Conservation (phyloP, 2,113 vertebrate species). For the Datnioides undecimradiatus region DNA sequence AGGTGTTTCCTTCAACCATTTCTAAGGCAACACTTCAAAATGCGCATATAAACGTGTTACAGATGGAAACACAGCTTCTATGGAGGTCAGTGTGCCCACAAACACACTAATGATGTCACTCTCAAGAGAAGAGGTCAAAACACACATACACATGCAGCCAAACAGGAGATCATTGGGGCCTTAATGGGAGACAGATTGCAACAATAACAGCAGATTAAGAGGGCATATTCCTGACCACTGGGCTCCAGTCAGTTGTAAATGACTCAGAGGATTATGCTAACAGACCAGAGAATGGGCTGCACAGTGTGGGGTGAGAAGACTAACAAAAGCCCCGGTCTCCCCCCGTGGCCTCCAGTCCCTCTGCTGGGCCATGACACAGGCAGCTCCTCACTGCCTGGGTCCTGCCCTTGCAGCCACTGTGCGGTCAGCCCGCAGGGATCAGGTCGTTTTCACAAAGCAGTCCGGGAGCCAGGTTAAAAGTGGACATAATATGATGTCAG, state of each 20-base stretch:
- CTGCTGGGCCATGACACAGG: slow-evolving; percentile 27
- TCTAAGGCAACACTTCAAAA: no score
- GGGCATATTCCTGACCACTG: slow-evolving; percentile 73
- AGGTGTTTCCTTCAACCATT: no score
- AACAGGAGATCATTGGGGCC: slow-evolving; percentile 64
- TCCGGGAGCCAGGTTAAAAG: not conserved
- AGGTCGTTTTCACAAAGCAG: not conserved
- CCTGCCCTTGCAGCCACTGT: slow-evolving; percentile 5
- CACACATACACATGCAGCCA: slow-evolving; percentile 65
- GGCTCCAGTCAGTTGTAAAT: slow-evolving; percentile 76
- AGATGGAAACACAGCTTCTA: no score
- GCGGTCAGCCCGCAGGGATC: not conserved
- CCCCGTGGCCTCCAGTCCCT: slow-evolving; percentile 43
- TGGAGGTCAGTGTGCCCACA: slow-evolving; percentile 54
- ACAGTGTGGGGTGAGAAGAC: slow-evolving; percentile 54
- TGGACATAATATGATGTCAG: no score
- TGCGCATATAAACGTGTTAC: no score
- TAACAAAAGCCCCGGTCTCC: slow-evolving; percentile 57
- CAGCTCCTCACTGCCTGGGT: slow-evolving; percentile 18
- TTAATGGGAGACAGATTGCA: slow-evolving; percentile 80
- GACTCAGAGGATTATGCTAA: slow-evolving; percentile 78
- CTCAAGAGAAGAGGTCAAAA: slow-evolving; percentile 66
- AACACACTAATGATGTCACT: slow-evolving; percentile 64
- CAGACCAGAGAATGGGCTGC: slow-evolving; percentile 64
- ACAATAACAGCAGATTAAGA: slow-evolving; percentile 79